These are phyloP conservation scores for Perizoma affinitatum DNA, from an alignment of 2,888 invertebrate genomes.

Conservation along the genomic window DNA sequence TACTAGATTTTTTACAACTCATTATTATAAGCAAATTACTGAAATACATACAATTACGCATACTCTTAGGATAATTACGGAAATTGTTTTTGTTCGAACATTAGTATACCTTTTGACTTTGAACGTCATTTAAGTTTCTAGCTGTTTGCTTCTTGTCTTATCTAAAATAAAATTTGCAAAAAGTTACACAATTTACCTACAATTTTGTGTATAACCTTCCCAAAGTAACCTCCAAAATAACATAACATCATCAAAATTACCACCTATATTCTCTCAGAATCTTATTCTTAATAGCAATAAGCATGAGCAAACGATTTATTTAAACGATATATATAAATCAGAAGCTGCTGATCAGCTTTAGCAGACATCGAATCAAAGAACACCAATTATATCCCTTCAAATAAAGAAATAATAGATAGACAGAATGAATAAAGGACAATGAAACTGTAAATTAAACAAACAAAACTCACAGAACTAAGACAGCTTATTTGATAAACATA, in stretches of 20 bases:
- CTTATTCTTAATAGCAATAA: no score
- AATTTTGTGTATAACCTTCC: neutral
- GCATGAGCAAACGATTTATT: no score
- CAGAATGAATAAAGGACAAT: conserved; percentile 17
- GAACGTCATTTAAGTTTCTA: conserved; percentile 16
- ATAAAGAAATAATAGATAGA: neutral
- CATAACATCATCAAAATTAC: no score
- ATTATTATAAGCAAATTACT: conserved; percentile 11
- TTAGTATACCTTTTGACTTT: conserved; percentile 22
- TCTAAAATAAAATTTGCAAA: neutral
- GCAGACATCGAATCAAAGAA: no score
- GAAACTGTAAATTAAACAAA: conserved; percentile 29
- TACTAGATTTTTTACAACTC: conserved; percentile 15
- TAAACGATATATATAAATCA: no score
- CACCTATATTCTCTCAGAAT: no score
- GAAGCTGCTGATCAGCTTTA: no score
- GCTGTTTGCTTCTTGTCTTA: neutral
- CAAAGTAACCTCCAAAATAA: neutral
- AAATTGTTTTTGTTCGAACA: conserved; percentile 19
- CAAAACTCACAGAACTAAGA: conserved; percentile 28
- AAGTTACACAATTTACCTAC: neutral
- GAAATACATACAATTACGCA: conserved; percentile 24
- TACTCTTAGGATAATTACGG: conserved; percentile 25
- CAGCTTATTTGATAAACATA: conserved; percentile 48
- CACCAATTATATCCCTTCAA: no score